phyloP scores from a whole-genome alignment of 1,140 invertebrate species.

The Stegodyphus mimosarum region DNA sequence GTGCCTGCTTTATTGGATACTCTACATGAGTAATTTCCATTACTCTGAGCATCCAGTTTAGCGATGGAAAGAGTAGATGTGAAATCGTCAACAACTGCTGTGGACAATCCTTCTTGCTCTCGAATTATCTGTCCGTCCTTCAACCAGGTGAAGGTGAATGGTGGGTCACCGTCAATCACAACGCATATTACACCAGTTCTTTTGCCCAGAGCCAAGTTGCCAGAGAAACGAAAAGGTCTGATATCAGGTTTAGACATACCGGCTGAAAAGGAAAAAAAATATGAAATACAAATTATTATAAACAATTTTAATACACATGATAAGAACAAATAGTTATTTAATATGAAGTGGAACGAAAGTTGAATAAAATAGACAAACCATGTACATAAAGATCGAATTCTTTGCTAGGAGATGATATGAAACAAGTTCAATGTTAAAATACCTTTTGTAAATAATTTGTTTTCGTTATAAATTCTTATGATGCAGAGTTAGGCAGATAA shows the following conservation, averaged over 20 bases:
- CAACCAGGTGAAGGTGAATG: constrained; percentile 62
- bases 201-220: constrained; percentile 76
- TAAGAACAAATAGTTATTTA: too few species aligned
- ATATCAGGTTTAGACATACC: constrained; percentile 37
- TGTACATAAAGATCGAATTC: too few species aligned
- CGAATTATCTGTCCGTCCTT: constrained; percentile 56
- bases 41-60: constrained; percentile 44
- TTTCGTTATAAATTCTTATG: too few species aligned
- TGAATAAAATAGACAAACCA: too few species aligned
- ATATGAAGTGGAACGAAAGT: too few species aligned
- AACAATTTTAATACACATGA: background rate
- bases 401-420: background rate
- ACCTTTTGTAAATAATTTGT: too few species aligned
- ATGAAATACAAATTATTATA: background rate
- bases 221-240: constrained; percentile 60
- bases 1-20: constrained; percentile 54
- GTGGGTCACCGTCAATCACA: constrained; percentile 62
- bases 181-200: constrained; percentile 72
- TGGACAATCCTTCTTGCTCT: background rate
- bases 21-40: constrained; percentile 62
- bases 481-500: too few species aligned
- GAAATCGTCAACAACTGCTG: constrained; percentile 47
- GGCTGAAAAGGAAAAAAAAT: background rate
- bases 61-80: constrained; percentile 66
- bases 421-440: background rate